Conservation (phyloP, 2,113 vertebrate genomes). For the Prunella fulvescens region DNA sequence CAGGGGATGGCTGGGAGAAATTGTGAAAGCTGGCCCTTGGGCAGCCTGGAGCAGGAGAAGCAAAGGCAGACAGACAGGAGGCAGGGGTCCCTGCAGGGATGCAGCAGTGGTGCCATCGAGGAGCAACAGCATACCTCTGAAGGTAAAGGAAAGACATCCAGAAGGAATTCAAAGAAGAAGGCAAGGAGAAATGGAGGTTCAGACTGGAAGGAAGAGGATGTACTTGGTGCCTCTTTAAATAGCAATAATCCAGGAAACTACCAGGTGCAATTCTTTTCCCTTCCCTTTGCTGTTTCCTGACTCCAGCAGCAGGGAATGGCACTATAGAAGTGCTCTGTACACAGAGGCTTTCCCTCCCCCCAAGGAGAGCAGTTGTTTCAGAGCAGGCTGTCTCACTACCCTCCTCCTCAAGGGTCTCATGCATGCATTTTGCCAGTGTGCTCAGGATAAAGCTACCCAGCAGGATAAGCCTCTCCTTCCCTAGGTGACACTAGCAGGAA, state of each 20-base stretch:
- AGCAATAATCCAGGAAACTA: conserved; percentile 25
- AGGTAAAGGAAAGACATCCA: background rate
- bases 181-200: background rate
- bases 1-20: background rate
- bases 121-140: background rate
- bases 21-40: background rate
- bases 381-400: background rate
- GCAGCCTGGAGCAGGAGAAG: background rate
- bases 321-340: background rate
- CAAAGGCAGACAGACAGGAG: background rate
- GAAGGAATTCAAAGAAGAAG: background rate
- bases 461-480: background rate
- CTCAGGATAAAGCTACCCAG: background rate
- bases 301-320: background rate
- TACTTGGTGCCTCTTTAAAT: conserved; percentile 24
- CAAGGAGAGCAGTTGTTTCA: background rate
- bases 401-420: background rate
- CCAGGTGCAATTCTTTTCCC: background rate
- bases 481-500: background rate
- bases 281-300: background rate
- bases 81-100: background rate
- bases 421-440: background rate
- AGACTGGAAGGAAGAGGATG: background rate
- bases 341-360: background rate
- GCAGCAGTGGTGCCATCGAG: background rate